Conservation (phyloP, 1,140 invertebrate genomes). For the Drosophila arawakana region DNA sequence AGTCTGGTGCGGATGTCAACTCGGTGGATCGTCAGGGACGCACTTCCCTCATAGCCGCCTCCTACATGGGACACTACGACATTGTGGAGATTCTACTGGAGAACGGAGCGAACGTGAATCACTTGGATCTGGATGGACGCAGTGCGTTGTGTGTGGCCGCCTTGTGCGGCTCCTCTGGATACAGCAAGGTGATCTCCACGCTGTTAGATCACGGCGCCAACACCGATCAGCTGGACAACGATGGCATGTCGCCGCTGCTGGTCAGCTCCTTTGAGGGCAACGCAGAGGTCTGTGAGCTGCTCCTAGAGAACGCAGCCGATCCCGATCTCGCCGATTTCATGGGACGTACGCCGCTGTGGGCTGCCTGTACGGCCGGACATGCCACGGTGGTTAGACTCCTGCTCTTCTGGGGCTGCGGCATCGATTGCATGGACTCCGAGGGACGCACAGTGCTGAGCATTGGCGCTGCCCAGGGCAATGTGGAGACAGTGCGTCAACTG, state of each 20-base stretch:
- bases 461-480: slow-evolving; percentile 93
- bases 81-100: slow-evolving; percentile 94
- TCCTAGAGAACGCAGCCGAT: slow-evolving; percentile 94
- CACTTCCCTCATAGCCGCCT: slow-evolving; percentile 95
- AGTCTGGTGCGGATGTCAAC: slow-evolving; percentile 90
- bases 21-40: slow-evolving; percentile 94
- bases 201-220: slow-evolving; percentile 93
- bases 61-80: slow-evolving; percentile 96
- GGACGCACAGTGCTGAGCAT: slow-evolving; percentile 95
- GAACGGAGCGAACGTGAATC: slow-evolving; percentile 93
- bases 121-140: slow-evolving; percentile 95
- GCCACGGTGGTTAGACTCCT: slow-evolving; percentile 91
- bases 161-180: slow-evolving; percentile 94
- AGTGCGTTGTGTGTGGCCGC: slow-evolving; percentile 97
- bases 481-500: slow-evolving; percentile 94
- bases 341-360: slow-evolving; percentile 92
- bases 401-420: slow-evolving; percentile 95
- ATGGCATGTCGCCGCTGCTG: slow-evolving; percentile 96
- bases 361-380: slow-evolving; percentile 94
- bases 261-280: slow-evolving; percentile 97
- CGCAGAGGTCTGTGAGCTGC: slow-evolving; percentile 91
- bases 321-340: slow-evolving; percentile 93
- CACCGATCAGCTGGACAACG: slow-evolving; percentile 95
- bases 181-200: slow-evolving; percentile 89
- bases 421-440: slow-evolving; percentile 95